These are phyloP conservation scores for Temnothorax rugatulus DNA, from an alignment of 2,888 invertebrate species.

Conservation along the genomic window DNA sequence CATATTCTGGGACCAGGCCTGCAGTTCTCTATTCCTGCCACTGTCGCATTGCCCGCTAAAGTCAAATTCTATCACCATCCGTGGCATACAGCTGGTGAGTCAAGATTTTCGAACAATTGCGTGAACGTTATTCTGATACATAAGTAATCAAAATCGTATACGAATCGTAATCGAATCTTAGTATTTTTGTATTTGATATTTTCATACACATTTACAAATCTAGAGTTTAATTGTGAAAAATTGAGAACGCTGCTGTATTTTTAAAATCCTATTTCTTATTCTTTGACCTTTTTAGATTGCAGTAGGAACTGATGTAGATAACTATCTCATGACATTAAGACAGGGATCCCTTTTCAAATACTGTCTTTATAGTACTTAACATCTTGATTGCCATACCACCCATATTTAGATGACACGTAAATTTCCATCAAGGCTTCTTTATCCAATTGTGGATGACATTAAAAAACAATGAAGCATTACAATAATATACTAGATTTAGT, in stretches of 20 bases:
- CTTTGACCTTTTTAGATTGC: background rate
- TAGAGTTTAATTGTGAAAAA: background rate
- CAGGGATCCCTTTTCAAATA: no score
- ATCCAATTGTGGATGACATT: no score
- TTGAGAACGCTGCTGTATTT: background rate
- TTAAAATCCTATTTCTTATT: background rate
- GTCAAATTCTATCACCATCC: constrained; percentile 81
- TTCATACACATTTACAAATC: background rate
- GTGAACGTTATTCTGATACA: background rate
- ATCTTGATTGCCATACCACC: no score
- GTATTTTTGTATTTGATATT: background rate
- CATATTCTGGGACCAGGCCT: constrained; percentile 92
- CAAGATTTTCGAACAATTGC: background rate
- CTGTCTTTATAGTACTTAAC: background rate
- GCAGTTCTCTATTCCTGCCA: constrained; percentile 88
- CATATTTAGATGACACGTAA: no score
- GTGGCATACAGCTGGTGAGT: constrained; percentile 80
- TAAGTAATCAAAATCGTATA: background rate
- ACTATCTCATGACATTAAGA: no score
- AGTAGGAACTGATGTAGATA: background rate
- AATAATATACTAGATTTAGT: no score
- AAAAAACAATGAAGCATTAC: no score
- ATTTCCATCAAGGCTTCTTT: no score
- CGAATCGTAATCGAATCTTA: background rate
- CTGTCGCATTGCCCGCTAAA: constrained; percentile 77